Base-by-base conservation (phyloP, 1,140 invertebrate genomes). In the Agrypnia vestita region DNA sequence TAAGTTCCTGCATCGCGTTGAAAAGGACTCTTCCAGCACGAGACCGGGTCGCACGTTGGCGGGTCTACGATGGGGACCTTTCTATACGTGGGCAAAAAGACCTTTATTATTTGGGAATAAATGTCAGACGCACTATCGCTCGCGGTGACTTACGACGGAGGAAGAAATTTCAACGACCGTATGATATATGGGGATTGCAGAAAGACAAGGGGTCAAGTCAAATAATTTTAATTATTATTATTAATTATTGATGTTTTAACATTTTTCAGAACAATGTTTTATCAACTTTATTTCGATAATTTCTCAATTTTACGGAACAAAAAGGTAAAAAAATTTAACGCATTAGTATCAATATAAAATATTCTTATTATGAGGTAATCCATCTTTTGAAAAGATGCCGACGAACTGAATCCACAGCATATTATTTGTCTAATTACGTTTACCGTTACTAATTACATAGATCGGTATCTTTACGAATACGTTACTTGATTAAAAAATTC, bases 81-180 rank as follows among this genome's bases (percentile, higher is more conserved):
- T 35, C 25, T 21, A 71, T 44, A 47, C 9, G 46, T 12, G 47
- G 1, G 1, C 25, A n/a, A 19, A 15, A 4, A n/a, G 43, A 35
- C 0, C 49, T 55, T 51, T 12, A 73, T 73, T 73, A 56, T 53
- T 51, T 55, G 71, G 51, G 13, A 35, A 73, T 56, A 53, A 73
- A 55, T 43, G 49, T 73, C 21, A 13, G 25, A 73, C 46, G 71
- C 15, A 53, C 43, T 55, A 55, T 35, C 51, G 19, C 1, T 53
- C 69, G 47, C 43, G 49, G n/a, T 73, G 21, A 25, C 62, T 67
- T 67, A 73, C 21, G 21, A 25, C 21, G 10, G 46, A 17, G n/a
- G 46, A 6, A 47, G n/a, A 51, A 64, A 13, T 43, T 64, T 64
- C 61, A 25, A 64, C 1, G 7, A 44, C 11, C 6, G 19, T 21